These are phyloP conservation scores for Tolmerus cingulatus DNA, from an alignment of 2,888 invertebrate genomes.

Conservation along the genomic window DNA sequence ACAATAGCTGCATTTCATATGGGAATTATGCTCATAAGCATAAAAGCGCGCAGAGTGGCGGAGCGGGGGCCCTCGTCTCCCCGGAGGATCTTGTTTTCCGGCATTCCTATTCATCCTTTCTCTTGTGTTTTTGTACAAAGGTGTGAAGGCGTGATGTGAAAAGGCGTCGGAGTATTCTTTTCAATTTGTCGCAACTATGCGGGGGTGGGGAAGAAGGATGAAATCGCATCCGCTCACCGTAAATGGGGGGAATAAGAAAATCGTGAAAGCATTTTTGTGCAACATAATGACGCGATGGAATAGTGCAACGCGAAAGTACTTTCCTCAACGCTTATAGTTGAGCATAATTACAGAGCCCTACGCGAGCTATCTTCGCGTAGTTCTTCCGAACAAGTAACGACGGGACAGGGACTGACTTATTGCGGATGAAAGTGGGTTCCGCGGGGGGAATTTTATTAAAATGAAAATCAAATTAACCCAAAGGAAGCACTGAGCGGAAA, in stretches of 20 bases:
- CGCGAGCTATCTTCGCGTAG: background rate
- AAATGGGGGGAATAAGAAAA: background rate
- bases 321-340: slow-evolving; percentile 15
- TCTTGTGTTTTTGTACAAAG: slow-evolving; percentile 30
- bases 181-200: background rate
- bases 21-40: slow-evolving; percentile 25
- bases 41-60: slow-evolving; percentile 5
- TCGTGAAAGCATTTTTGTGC: background rate
- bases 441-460: background rate
- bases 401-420: background rate
- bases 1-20: slow-evolving; percentile 23
- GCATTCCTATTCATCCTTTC: slow-evolving; percentile 9
- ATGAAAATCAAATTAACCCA: background rate
- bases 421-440: background rate
- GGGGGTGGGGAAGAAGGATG: slow-evolving; percentile 9
- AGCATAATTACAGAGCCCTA: slow-evolving; percentile 19
- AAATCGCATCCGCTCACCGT: background rate
- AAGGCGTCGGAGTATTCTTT: slow-evolving; percentile 29
- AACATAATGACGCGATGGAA: background rate
- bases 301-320: background rate
- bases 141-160: slow-evolving; percentile 25
- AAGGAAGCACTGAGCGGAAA: background rate
- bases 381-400: background rate
- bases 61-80: background rate
- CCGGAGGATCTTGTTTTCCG: slow-evolving; percentile 20